Conservation (phyloP, 2,113 vertebrate species). For the Suricata suricatta region DNA sequence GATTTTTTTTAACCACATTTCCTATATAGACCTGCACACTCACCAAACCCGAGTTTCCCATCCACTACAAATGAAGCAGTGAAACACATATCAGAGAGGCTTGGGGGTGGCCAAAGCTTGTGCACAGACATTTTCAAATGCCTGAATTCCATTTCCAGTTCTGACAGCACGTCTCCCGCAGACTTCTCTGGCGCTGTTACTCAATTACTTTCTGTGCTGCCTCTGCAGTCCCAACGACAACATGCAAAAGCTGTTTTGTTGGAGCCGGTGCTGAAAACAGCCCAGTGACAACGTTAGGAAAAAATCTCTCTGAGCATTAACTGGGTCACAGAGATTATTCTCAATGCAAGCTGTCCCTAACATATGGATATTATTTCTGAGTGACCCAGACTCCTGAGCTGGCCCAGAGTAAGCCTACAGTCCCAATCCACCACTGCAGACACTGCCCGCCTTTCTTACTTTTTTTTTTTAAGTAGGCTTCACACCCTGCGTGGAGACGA, state of each 20-base stretch:
- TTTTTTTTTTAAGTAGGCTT: no score
- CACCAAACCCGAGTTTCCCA: background rate
- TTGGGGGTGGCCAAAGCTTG: background rate
- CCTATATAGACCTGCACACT: background rate
- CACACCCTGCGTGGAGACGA: no score
- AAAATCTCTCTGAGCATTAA: conserved; percentile 51
- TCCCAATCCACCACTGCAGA: background rate
- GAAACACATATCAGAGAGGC: background rate
- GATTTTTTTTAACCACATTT: background rate
- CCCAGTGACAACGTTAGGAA: conserved; percentile 62
- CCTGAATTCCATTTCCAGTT: background rate
- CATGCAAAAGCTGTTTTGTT: conserved; percentile 64
- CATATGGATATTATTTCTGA: conserved; percentile 56
- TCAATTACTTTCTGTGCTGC: conserved; percentile 42
- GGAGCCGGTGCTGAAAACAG: conserved; percentile 63
- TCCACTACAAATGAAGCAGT: background rate
- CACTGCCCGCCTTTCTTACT: background rate
- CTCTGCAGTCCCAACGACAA: conserved; percentile 7
- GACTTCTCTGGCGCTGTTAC: background rate
- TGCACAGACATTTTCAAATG: background rate
- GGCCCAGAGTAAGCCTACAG: background rate
- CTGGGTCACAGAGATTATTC: conserved; percentile 54
- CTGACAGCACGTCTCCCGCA: background rate
- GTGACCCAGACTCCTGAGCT: background rate
- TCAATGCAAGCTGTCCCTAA: conserved; percentile 50